Conservation (phyloP, 2,113 vertebrate species). For the Cheilinus undulatus region DNA sequence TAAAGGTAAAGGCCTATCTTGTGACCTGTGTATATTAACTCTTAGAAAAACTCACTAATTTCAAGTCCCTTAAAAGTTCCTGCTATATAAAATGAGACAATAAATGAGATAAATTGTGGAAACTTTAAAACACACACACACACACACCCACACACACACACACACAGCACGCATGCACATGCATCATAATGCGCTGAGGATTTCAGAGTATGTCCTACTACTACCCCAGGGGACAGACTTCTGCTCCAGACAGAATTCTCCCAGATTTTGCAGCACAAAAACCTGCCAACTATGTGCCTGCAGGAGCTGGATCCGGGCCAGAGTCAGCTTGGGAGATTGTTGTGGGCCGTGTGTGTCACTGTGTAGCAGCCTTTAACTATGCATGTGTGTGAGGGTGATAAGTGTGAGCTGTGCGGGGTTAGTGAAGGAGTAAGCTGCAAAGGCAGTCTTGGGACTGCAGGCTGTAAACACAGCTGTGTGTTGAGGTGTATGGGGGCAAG, state of each 20-base stretch:
- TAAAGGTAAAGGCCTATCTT: too few relatives aligned
- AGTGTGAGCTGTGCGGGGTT: slow-evolving; percentile 47
- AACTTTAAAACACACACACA: too few relatives aligned
- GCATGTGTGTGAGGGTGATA: slow-evolving; percentile 30
- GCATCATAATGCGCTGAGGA: neutral
- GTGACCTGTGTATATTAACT: too few relatives aligned
- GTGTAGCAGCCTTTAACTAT: slow-evolving; percentile 35
- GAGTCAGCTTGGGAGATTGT: slow-evolving; percentile 60
- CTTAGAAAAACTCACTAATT: too few relatives aligned
- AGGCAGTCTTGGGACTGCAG: slow-evolving; percentile 29
- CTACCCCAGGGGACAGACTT: slow-evolving; percentile 21
- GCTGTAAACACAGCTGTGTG: slow-evolving; percentile 71
- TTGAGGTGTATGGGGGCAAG: slow-evolving; percentile 29
- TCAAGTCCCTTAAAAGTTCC: too few relatives aligned
- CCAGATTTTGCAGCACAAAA: slow-evolving; percentile 34
- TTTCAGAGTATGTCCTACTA: slow-evolving; percentile 20
- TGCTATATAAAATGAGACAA: too few relatives aligned
- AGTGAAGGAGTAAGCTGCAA: slow-evolving; percentile 32
- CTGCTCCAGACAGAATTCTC: slow-evolving; percentile 44
- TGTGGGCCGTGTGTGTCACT: slow-evolving; percentile 50
- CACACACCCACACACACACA: neutral
- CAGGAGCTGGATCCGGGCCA: slow-evolving; percentile 65
- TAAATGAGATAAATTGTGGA: too few relatives aligned
- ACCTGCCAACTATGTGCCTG: slow-evolving; percentile 53
- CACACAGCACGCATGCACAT: neutral